Evolutionary conservation across 2,888 invertebrate genomes (phyloP).

Genomic region (Drosophila aldrichi): DNA sequence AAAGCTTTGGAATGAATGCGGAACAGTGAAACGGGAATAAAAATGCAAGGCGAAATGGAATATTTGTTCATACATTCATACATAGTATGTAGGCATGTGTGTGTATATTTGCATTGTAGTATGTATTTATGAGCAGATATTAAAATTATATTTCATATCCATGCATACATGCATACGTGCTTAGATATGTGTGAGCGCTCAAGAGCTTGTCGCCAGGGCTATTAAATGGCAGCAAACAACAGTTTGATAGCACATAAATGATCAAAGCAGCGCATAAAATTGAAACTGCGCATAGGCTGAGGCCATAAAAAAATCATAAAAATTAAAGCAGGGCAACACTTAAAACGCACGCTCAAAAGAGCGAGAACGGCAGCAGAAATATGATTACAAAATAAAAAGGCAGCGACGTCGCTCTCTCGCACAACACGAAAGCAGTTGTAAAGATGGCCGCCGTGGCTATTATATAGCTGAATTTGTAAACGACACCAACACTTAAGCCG

Average conservation of each 20-base stretch:
- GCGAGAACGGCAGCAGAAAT: conserved; percentile 49
- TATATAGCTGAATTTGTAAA: conserved; percentile 74
- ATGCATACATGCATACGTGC: neutral
- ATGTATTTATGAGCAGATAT: neutral
- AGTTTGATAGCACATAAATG: conserved; percentile 45
- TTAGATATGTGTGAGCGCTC: neutral
- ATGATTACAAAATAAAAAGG: conserved; percentile 72
- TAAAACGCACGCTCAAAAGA: conserved; percentile 54
- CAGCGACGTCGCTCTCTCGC: conserved; percentile 42
- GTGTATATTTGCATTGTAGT: neutral
- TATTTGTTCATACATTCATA: neutral
- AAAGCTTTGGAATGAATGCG: conserved; percentile 20
- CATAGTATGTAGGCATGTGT: too few relatives aligned
- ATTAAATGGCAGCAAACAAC: conserved; percentile 36
- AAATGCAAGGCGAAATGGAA: conserved; percentile 5
- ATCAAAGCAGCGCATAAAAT: conserved; percentile 56
- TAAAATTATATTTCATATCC: neutral
- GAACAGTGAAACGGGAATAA: neutral
- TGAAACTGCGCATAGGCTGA: conserved; percentile 48
- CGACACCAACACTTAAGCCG: conserved; percentile 47
- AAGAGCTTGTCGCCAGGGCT: conserved; percentile 37
- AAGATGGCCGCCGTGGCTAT: conserved; percentile 77
- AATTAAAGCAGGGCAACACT: conserved; percentile 75
- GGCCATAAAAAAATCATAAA: conserved; percentile 64
- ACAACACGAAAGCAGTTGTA: conserved; percentile 69